phyloP scores from a whole-genome alignment of 2,113 vertebrate genomes.

The Pterocles burchelli region DNA sequence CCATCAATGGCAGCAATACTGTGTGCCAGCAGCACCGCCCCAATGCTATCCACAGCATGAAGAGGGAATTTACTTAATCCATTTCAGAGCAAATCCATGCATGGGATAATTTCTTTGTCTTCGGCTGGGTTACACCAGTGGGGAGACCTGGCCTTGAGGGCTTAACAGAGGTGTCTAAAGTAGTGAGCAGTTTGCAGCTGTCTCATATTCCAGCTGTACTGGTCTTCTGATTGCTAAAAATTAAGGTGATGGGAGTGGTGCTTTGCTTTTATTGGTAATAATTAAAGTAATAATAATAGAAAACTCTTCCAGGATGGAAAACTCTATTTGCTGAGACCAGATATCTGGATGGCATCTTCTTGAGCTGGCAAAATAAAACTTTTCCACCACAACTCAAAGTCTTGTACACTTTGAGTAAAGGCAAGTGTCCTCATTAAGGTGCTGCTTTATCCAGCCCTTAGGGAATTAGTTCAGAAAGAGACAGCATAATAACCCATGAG shows the following conservation, averaged over 20 bases:
- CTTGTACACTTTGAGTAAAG: background rate
- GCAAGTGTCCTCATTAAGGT: background rate
- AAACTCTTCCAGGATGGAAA: conserved; percentile 20
- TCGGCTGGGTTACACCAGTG: fast-evolving
- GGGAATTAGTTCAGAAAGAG: fast-evolving
- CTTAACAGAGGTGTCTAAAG: background rate
- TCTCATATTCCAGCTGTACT: background rate
- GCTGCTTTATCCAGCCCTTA: background rate
- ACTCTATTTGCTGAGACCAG: background rate
- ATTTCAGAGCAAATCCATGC: background rate
- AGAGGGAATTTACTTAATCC: background rate
- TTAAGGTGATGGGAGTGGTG: background rate
- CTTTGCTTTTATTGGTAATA: background rate
- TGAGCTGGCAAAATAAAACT: background rate
- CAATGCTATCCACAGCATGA: background rate
- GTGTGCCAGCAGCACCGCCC: background rate
- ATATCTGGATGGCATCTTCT: background rate
- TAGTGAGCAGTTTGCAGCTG: background rate
- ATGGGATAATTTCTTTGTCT: background rate
- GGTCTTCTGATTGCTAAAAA: background rate
- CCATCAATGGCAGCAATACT: background rate
- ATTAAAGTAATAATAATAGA: background rate
- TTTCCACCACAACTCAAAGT: background rate
- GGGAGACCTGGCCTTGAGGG: background rate
- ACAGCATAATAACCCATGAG: background rate